Conservation (phyloP, 2,888 invertebrate species). For the Blera fallax region DNA sequence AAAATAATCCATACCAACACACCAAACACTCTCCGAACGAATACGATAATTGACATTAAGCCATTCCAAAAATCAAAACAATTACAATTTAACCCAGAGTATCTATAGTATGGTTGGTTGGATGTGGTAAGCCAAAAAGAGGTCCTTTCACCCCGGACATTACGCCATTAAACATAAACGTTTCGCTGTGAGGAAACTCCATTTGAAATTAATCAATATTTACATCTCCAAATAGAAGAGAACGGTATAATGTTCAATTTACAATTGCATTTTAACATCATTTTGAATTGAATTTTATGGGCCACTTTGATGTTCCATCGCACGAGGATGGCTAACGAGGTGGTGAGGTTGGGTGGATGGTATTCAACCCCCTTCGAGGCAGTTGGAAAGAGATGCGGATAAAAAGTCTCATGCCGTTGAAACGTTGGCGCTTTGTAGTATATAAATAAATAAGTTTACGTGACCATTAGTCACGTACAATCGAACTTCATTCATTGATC, state of each 20-base stretch:
- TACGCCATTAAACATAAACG: slow-evolving; percentile 34
- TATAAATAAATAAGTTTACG: slow-evolving; percentile 61
- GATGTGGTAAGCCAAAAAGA: too few species aligned
- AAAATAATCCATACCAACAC: slow-evolving; percentile 49
- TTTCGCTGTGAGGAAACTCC: slow-evolving; percentile 41
- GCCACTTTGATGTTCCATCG: slow-evolving; percentile 45
- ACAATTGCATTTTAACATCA: slow-evolving; percentile 64
- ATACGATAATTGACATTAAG: slow-evolving; percentile 62
- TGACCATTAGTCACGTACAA: slow-evolving; percentile 61
- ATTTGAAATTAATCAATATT: slow-evolving; percentile 72
- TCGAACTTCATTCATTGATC: slow-evolving; percentile 55
- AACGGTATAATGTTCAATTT: slow-evolving; percentile 58
- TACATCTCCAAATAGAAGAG: slow-evolving; percentile 63
- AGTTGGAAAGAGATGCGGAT: not conserved
- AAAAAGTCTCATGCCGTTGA: too few species aligned
- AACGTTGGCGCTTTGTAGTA: not conserved
- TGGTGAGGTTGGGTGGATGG: not conserved
- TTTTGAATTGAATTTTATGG: slow-evolving; percentile 69
- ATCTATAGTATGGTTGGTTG: not conserved
- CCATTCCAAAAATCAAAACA: slow-evolving; percentile 67
- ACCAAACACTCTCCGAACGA: not conserved
- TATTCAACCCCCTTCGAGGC: not conserved
- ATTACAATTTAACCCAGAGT: slow-evolving; percentile 59
- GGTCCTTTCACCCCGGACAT: too few species aligned
- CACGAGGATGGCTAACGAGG: not conserved